Percentiles rank a stretch among this genome's conserved stretches.
Evolutionary conservation across 2,888 invertebrate species (phyloP).

Genomic region (Netelia fuscicornis): DNA sequence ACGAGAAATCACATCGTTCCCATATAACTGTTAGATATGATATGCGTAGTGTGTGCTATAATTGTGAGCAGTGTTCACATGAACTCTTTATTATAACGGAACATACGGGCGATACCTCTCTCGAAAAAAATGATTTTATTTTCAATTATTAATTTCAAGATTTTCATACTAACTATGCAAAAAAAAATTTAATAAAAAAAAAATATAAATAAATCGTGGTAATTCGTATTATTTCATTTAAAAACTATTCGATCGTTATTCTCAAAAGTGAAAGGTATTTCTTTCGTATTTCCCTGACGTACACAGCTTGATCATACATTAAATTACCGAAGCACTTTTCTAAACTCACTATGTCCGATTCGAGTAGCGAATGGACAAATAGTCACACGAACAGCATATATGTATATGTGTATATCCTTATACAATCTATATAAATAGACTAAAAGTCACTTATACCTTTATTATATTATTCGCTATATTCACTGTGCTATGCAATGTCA

Average conservation of each 20-base stretch:
- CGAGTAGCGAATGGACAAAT: conserved; percentile 8
- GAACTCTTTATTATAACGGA: conserved; percentile 25
- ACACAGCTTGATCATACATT: conserved; percentile 47
- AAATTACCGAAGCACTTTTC: conserved; percentile 52
- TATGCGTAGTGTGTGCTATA: conserved; percentile 45
- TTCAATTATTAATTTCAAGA: neutral
- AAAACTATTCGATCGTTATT: neutral
- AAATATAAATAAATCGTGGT: neutral
- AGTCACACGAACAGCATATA: conserved; percentile 12
- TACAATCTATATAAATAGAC: conserved; percentile 19
- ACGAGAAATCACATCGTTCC: conserved; percentile 51
- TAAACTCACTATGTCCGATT: conserved; percentile 38
- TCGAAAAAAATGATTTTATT: conserved; percentile 13
- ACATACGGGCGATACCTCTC: conserved; percentile 32
- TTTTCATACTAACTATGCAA: neutral
- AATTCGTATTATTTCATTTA: conserved; percentile 30
- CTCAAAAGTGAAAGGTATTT: conserved; percentile 18
- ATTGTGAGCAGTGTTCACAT: conserved; percentile 56
- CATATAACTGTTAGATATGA: conserved; percentile 58
- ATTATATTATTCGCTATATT: conserved; percentile 45
- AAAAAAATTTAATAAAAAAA: neutral
- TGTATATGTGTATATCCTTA: neutral
- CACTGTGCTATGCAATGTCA: conserved; percentile 66
- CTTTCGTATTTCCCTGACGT: conserved; percentile 24
- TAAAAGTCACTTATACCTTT: conserved; percentile 42